These are phyloP conservation scores for Dendrolimus pini DNA, from an alignment of 2,888 invertebrate genomes.

Conservation along the genomic window DNA sequence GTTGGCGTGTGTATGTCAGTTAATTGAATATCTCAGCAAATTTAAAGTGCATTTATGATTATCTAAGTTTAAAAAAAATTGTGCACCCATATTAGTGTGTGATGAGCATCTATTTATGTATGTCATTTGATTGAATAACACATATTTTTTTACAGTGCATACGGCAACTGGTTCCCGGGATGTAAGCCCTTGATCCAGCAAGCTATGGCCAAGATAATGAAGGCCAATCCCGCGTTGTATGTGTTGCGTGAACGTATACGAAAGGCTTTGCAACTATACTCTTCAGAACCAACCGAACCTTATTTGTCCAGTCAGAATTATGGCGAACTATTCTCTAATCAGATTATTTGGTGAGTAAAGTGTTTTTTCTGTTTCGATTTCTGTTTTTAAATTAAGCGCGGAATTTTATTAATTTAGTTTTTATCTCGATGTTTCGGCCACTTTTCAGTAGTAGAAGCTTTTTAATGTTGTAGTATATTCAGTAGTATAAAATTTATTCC, in stretches of 20 bases:
- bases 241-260: conserved; percentile 97
- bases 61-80: too few relatives aligned
- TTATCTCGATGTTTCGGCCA: too few relatives aligned
- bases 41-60: too few relatives aligned
- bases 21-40: too few relatives aligned
- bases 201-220: conserved; percentile 99
- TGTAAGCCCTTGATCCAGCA: conserved; percentile 99
- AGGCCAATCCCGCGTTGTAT: conserved; percentile 99
- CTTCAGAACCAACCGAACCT: conserved; percentile 99
- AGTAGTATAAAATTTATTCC: too few relatives aligned
- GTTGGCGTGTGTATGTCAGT: too few relatives aligned
- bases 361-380: not conserved
- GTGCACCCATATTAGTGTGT: too few relatives aligned
- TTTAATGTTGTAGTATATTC: too few relatives aligned
- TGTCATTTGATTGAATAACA: too few relatives aligned
- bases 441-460: too few relatives aligned
- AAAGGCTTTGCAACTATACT: conserved; percentile 98
- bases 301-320: conserved; percentile 99
- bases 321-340: conserved; percentile 99
- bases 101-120: too few relatives aligned
- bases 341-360: conserved; percentile 94
- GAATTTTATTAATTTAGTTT: too few relatives aligned
- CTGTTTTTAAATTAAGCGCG: not conserved
- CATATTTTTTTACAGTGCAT: conserved; percentile 80
- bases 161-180: conserved; percentile 99